Base-by-base conservation (phyloP, 2,888 invertebrate genomes). In the Frankliniella fusca region DNA sequence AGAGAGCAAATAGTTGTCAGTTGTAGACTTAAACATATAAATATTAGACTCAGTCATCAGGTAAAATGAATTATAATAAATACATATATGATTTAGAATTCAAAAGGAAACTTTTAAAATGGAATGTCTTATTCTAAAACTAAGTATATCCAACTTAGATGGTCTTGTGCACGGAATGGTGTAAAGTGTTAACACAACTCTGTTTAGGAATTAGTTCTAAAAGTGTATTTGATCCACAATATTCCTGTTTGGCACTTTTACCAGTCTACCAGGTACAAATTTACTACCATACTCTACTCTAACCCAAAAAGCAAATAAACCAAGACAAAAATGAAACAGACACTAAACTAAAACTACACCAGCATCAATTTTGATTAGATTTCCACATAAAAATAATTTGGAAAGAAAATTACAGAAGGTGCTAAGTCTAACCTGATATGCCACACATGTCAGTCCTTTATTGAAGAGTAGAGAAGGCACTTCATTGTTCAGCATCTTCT, bases 401-500 rank as follows among this genome's bases (percentile, higher is more conserved):
- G 11, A 27, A 18, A 61, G 18, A 61, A 61, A n/a, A 18, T 7
- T 61, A 61, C 5, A 18, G 12, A 20, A 20, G 61, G 20, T 54
- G 18, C 18, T 12, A 61, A 61, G 7, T 15, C 18, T 61, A n/a
- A 18, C 15, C 61, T 61, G 61, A 61, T 61, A 61, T 61, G 61
- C 61, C 61, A 61, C 61, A 61, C 15, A 61, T 27, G 12, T 76
- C 70, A 76, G 70, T 76, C 70, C 12, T 23, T 27, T 27, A 23
- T 12, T 27, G 27, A 27, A 11, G 70, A 0, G 27, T 10, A 27
- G 1, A 0, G 27, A 23, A 27, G 70, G 11, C 27, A 27, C 27
- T 76, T 27, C 12, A 76, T 23, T 76, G 70, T 23, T 76, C 70
- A 27, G 70, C 23, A 12, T 85, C 84, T 23, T 88, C 88, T n/a